Conservation (phyloP, 2,113 vertebrate species). For the Marmota flaviventris region DNA sequence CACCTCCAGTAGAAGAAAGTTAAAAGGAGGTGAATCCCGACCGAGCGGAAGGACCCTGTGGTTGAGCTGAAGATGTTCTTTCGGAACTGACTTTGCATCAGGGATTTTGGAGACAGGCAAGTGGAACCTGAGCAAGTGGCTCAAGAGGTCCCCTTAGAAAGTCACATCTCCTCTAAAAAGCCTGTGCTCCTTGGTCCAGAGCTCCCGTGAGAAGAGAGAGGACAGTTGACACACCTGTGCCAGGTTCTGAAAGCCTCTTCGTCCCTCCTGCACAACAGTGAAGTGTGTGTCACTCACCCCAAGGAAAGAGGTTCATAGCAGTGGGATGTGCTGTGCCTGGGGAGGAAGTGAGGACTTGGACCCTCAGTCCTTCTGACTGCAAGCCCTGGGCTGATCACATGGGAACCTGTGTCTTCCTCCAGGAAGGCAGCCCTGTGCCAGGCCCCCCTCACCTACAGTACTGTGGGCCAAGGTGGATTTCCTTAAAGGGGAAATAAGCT, state of each 20-base stretch:
- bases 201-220: no score
- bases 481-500: neutral
- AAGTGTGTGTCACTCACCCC: neutral
- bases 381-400: neutral
- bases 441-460: neutral
- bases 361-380: neutral
- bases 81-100: no score
- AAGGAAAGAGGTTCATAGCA: neutral
- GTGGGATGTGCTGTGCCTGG: neutral
- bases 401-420: neutral
- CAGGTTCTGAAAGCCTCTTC: neutral
- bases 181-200: no score
- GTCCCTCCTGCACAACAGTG: neutral
- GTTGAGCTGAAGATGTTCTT: no score
- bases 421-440: no score
- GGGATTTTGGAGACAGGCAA: no score
- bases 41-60: neutral
- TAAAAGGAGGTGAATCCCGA: neutral
- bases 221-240: no score
- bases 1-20: neutral
- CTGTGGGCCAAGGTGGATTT: neutral
- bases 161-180: no score
- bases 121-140: no score
- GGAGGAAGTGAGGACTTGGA: slow-evolving; percentile 18
- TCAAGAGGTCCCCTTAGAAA: no score